Evolutionary conservation across 2,888 invertebrate species (phyloP).

Genomic region (Protula sp.): DNA sequence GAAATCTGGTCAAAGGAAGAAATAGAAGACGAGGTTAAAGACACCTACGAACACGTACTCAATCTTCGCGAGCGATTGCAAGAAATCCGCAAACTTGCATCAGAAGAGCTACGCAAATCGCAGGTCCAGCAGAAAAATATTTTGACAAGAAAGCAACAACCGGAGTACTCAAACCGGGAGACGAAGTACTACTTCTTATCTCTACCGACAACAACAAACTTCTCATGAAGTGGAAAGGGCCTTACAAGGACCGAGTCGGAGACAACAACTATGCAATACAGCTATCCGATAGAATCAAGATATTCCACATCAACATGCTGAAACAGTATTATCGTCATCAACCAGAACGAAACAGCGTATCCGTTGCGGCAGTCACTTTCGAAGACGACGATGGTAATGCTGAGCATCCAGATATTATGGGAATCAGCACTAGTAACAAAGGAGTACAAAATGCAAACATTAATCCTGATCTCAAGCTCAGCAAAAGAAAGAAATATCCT

Average conservation of each 20-base stretch:
- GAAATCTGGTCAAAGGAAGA: not conserved
- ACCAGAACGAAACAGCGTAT: not conserved
- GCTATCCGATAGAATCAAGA: not conserved
- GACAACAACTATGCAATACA: not conserved
- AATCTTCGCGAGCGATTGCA: conserved; percentile 19
- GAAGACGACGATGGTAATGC: not conserved
- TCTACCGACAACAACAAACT: conserved; percentile 26
- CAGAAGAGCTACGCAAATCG: conserved; percentile 1
- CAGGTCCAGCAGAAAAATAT: conserved; percentile 5
- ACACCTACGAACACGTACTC: conserved; percentile 14
- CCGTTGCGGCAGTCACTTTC: not conserved
- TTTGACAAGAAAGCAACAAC: conserved; percentile 16
- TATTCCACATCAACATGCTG: conserved; percentile 5
- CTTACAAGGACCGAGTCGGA: not conserved
- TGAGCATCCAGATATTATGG: not conserved
- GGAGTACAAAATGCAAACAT: not conserved
- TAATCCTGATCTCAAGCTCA: not conserved
- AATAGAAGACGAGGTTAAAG: not conserved
- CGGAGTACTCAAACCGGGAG: conserved; percentile 14
- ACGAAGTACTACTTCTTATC: conserved; percentile 22
- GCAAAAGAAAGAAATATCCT: not conserved
- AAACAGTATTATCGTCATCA: not conserved
- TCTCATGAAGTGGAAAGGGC: conserved; percentile 8
- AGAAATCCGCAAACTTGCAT: conserved; percentile 18
- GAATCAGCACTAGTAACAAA: too few species aligned